Evolutionary conservation across 2,113 vertebrate genomes (phyloP).

Genomic region (Emydura subglobosa): DNA sequence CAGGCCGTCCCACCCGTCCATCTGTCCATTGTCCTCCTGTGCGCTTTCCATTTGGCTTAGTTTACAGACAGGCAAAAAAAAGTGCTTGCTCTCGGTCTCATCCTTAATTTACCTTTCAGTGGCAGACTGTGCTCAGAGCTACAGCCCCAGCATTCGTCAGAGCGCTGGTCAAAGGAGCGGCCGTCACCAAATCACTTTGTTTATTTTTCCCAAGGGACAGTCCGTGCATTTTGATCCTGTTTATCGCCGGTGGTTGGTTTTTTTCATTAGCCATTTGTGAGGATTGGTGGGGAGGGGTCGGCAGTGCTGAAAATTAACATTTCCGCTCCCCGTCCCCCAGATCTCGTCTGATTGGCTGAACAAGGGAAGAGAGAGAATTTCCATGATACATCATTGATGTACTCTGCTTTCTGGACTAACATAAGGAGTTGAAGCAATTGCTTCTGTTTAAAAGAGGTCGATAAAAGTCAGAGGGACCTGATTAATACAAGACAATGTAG

Average conservation of each 20-base stretch:
- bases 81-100: constrained; percentile 48
- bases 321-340: background rate
- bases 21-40: background rate
- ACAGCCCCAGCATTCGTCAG: background rate
- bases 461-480: background rate
- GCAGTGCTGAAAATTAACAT: constrained; percentile 22
- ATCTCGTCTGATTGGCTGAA: background rate
- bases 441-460: constrained; percentile 36
- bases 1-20: rapidly evolving
- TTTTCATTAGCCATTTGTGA: background rate
- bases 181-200: background rate
- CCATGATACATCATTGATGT: background rate
- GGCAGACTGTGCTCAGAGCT: background rate
- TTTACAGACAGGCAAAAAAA: background rate
- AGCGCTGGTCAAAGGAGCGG: background rate
- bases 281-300: background rate
- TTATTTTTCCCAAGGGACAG: constrained; percentile 19
- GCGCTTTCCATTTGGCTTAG: background rate
- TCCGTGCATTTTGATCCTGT: background rate
- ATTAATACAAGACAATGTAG: constrained; percentile 12
- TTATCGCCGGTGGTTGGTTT: background rate
- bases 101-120: constrained; percentile 54
- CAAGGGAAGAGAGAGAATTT: background rate
- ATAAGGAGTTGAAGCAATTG: background rate
- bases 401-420: background rate